A percentile compares a stretch with the other conserved stretches of the same genome.
Evolutionary conservation across 2,888 invertebrate genomes (phyloP).

Genomic region (Rambutsinella grinnellia): DNA sequence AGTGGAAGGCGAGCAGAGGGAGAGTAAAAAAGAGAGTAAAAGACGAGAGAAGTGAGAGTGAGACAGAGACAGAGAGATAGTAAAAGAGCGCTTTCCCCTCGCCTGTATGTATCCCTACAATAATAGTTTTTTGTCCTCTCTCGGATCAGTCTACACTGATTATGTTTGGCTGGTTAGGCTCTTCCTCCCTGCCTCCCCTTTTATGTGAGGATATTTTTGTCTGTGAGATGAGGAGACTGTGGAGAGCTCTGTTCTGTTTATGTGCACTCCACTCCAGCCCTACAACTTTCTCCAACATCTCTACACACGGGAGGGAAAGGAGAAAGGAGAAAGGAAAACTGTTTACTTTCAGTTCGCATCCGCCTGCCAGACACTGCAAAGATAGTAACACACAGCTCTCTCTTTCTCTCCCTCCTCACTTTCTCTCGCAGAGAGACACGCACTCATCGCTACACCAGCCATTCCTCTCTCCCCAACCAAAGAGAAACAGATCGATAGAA

Average conservation of each 20-base stretch:
- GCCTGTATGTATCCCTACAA: too few species aligned
- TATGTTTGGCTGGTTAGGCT: background rate
- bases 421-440: too few species aligned
- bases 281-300: background rate
- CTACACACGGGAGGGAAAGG: background rate
- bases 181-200: background rate
- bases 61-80: background rate
- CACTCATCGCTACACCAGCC: too few species aligned
- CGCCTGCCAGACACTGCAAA: too few species aligned
- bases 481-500: too few species aligned
- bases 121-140: background rate
- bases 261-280: background rate
- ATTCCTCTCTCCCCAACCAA: too few species aligned
- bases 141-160: background rate
- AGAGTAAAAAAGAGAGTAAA: background rate
- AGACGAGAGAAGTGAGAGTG: background rate
- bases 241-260: background rate
- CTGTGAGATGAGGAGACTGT: too few species aligned
- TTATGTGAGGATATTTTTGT: background rate
- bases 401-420: too few species aligned
- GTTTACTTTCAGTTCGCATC: too few species aligned
- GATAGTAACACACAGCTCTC: too few species aligned
- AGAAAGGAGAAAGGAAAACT: background rate
- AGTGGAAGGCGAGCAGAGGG: background rate
- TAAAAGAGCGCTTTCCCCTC: too few species aligned